Conservation (phyloP, 35 echinoderm and acorn worm species). For the Hemicentrotus pulcherrimus region DNA sequence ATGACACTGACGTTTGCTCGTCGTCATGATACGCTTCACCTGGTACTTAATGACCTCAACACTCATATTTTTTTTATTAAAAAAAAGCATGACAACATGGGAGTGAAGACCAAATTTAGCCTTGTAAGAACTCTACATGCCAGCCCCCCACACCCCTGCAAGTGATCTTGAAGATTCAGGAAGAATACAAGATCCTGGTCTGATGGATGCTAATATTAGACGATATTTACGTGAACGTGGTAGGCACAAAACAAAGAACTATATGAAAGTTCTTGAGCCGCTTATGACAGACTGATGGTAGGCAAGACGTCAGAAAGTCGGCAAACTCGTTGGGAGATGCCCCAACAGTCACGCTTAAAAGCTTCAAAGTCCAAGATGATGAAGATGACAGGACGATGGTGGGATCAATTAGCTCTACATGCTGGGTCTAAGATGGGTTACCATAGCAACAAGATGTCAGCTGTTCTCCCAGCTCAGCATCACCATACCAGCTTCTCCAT, state of each 20-base stretch:
- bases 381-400: neutral
- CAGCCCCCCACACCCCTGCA: neutral
- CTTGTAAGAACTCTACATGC: neutral
- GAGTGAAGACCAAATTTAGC: neutral
- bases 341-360: neutral
- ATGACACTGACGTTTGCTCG: neutral
- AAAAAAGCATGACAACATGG: neutral
- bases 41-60: slow-evolving; percentile 21
- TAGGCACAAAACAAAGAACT: slow-evolving; percentile 1
- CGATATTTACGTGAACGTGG: neutral
- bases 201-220: neutral
- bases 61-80: slow-evolving; percentile 23
- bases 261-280: neutral
- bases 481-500: neutral
- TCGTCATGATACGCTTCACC: neutral
- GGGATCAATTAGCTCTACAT: slow-evolving; percentile 38
- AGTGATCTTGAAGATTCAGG: neutral
- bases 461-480: slow-evolving; percentile 9
- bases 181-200: neutral
- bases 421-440: slow-evolving; percentile 2
- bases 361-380: slow-evolving; percentile 16
- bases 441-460: slow-evolving; percentile 22
- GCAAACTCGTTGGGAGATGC: neutral
- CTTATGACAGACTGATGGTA: neutral
- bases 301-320: neutral